Evolutionary conservation across 2,888 invertebrate genomes (phyloP), one percentile per base, ranked within the genome.

Genomic region (Drosophila niveifrons): DNA sequence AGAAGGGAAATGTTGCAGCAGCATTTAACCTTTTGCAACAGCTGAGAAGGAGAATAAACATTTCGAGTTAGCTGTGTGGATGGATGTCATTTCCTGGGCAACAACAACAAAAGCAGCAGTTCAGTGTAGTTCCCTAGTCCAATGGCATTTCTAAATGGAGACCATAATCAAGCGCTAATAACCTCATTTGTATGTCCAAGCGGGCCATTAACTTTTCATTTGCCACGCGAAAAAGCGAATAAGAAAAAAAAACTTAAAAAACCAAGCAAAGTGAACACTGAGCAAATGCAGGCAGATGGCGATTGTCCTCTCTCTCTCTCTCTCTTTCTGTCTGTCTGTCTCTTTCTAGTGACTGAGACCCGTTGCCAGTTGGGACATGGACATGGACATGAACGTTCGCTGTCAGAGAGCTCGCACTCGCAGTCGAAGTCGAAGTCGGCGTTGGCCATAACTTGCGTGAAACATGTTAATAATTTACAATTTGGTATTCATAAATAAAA

Each of bases 401-500:
- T 70, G 71, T 78, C 78, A 78, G 75, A 71, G 74, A 62, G 64
- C 76, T 62, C 41, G 43, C 50, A 34, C 47, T 68, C 51, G 59
- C 61, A 66, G 82, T 23, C 23, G 23, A 23, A 23, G 82, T 23
- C 23, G 23, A 23, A 23, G 23, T 23, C 23, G 23, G 23, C 23
- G 23, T 23, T 23, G 23, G 78, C 87, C 86, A 91, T 91, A 89
- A 90, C 85, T 90, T 89, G 84, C 87, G 90, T 81, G 78, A 87
- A 91, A 91, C 91, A 90, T 87, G 91, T 91, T 91, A 91, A 92
- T 92, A 92, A 91, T 92, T 92, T 92, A 92, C 92, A 92, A 92
- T 92, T 92, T 92, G 90, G 91, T 91, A 91, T 90, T 91, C 91
- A 92, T 92, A 92, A 92, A 92, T 92, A 92, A 91, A 90, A 87